These are phyloP conservation scores for Helarctos malayanus DNA, from an alignment of 2,797 vertebrate species.

Conservation along the genomic window DNA sequence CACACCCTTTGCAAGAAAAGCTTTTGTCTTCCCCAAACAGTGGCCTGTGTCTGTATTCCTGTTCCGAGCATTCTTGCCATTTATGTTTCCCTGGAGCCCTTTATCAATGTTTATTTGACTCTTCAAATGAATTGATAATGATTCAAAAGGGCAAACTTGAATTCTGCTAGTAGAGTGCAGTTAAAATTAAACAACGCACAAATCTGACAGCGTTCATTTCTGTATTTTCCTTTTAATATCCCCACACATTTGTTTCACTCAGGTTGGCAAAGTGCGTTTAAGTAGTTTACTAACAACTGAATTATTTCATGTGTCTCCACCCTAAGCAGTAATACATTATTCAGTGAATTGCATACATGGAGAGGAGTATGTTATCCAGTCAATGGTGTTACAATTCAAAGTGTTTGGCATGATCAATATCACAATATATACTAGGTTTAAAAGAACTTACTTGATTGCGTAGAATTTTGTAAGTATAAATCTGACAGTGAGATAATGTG, in stretches of 20 bases:
- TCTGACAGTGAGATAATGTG: conserved; percentile 24
- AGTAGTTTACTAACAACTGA: conserved; percentile 64
- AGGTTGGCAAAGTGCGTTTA: conserved; percentile 64
- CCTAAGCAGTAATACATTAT: conserved; percentile 16
- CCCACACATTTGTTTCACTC: conserved; percentile 63
- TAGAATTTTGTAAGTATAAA: conserved; percentile 65
- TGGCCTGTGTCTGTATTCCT: conserved; percentile 45
- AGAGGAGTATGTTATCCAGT: background rate
- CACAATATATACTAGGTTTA: background rate
- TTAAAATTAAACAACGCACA: conserved; percentile 70
- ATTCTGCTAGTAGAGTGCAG: background rate
- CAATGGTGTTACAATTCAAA: conserved; percentile 42
- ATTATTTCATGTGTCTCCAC: conserved; percentile 33
- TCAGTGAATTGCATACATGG: background rate
- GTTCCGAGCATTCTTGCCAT: conserved; percentile 55
- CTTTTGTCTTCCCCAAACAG: conserved; percentile 31
- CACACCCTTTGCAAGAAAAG: conserved; percentile 57
- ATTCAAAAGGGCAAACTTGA: conserved; percentile 71
- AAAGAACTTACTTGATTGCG: conserved; percentile 22
- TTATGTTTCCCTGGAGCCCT: conserved; percentile 66
- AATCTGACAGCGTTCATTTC: conserved; percentile 68
- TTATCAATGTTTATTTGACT: conserved; percentile 81
- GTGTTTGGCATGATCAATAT: background rate
- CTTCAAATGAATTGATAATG: conserved; percentile 83
- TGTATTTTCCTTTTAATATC: conserved; percentile 71